Evolutionary conservation across 2,113 vertebrate species (phyloP).

Genomic region (Puma concolor): DNA sequence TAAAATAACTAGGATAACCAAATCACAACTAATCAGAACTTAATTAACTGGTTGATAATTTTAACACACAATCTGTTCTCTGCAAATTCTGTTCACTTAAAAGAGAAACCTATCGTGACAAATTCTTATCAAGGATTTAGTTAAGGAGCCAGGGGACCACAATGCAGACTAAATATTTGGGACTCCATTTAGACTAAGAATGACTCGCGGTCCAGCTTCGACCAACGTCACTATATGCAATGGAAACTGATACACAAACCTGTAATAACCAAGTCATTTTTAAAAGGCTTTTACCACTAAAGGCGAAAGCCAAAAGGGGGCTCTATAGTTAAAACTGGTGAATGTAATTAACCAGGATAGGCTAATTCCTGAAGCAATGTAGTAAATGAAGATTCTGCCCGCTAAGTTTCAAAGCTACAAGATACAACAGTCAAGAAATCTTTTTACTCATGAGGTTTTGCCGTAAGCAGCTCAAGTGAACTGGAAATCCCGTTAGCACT

Average conservation of each 20-base stretch:
- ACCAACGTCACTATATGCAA: not conserved
- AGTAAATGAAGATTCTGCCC: constrained; percentile 38
- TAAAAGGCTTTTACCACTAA: constrained; percentile 1
- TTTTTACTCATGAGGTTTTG: constrained; percentile 38
- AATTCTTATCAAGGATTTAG: not conserved
- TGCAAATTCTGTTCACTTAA: constrained; percentile 28
- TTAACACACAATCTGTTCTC: constrained; percentile 32
- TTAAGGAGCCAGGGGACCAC: not conserved
- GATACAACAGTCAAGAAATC: not conserved
- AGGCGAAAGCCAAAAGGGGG: not conserved
- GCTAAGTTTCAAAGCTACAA: constrained; percentile 48
- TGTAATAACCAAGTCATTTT: constrained; percentile 5
- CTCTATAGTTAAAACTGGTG: not conserved
- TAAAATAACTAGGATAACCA: not conserved
- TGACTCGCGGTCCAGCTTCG: not conserved
- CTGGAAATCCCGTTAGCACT: not conserved
- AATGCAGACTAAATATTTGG: not conserved
- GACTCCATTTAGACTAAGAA: not conserved
- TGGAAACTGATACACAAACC: not conserved
- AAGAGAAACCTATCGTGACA: constrained; percentile 4
- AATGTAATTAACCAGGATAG: not conserved
- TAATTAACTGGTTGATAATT: not conserved
- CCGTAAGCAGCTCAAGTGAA: not conserved
- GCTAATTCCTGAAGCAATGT: not conserved
- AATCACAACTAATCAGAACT: constrained; percentile 31